Evolutionary conservation across 1,140 invertebrate genomes (phyloP), one percentile per base, ranked within the genome.

Genomic region (Temnothorax curvispinosus): DNA sequence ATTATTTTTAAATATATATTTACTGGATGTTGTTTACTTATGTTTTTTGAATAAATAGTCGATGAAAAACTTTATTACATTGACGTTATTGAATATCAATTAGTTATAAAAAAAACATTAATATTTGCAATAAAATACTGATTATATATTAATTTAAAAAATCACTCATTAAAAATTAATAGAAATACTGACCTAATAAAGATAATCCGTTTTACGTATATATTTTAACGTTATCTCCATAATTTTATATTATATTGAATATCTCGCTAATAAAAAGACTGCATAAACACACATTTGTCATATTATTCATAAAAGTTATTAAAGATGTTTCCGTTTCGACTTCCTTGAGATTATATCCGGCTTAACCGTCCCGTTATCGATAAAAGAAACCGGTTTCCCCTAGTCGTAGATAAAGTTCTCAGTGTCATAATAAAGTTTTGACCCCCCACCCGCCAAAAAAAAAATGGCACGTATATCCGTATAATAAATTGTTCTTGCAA

Each of bases 401-500:
- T 87, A 85, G 47, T 64, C 84, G 41, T 67, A 38, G 92, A 94
- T 94, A 94, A 94, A 94, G 90, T 94, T 94, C 92, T 90, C 88
- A 89, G 90, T 91, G 93, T 94, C 93, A 94, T 94, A 94, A 94
- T 94, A 94, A 81, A 94, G 93, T 94, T 93, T 86, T 89, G 89
- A 90, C 92, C 92, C 92, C 90, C 91, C 21, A 21, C 94, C 91
- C 93, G n/a, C 2, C 35, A 27, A 27, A 27, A 27, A 27, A 27
- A 6, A 94, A 94, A 94, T 94, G 93, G 92, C 92, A 94, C 93
- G 92, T 94, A 94, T 94, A 94, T 94, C 92, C 94, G 92, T 94
- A 94, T 94, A 94, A 95, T 94, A 94, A 94, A 95, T 95, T 94
- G 93, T 95, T 94, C 91, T 92, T 90, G 85, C 90, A 93, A 94